These are phyloP conservation scores for Cavia aperea DNA, from an alignment of 2,113 vertebrate species.

Conservation along the genomic window DNA sequence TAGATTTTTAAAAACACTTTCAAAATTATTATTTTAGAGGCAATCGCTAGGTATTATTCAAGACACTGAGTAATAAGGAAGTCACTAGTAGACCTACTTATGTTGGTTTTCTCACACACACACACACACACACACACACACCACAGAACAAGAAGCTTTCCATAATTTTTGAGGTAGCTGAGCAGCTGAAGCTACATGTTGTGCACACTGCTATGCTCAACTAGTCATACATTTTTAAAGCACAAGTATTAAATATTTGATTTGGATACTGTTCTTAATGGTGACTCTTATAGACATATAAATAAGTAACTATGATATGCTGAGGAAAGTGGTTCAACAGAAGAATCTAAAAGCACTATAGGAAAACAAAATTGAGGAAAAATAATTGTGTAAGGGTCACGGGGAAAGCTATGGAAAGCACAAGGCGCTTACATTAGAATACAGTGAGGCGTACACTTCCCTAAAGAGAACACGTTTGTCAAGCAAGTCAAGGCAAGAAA, in stretches of 20 bases:
- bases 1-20: neutral
- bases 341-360: neutral
- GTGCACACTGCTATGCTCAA: too few species aligned
- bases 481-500: neutral
- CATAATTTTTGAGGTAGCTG: neutral
- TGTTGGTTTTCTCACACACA: neutral
- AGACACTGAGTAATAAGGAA: neutral
- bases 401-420: neutral
- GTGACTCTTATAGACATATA: neutral
- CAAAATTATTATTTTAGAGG: neutral
- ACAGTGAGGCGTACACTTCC: neutral
- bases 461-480: neutral
- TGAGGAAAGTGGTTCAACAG: neutral
- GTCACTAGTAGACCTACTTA: neutral
- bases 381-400: neutral
- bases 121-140: neutral
- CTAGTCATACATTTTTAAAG: neutral
- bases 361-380: neutral
- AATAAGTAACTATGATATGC: neutral
- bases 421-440: neutral
- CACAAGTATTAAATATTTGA: constrained; percentile 3
- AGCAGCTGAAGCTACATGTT: neutral
- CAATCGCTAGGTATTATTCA: neutral
- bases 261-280: neutral
- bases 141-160: neutral